Conservation (phyloP, 2,797 vertebrate species). For the Dipus sagitta region DNA sequence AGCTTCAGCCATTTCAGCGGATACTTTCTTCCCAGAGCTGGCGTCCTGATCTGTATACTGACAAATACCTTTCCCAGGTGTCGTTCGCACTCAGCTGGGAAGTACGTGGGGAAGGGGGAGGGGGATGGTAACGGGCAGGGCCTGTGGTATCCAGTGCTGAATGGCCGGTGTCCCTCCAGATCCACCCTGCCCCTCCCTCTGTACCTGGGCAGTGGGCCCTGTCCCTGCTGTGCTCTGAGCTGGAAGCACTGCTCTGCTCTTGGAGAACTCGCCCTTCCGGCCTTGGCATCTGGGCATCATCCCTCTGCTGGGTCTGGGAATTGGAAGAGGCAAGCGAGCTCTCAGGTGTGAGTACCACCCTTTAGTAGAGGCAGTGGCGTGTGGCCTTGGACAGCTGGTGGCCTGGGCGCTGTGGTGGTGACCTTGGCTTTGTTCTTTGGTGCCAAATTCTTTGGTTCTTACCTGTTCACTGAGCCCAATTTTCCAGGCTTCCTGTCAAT, state of each 20-base stretch:
- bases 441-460: conserved; percentile 49
- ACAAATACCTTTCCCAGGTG: not conserved
- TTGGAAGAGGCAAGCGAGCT: not conserved
- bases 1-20: not conserved
- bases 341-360: not conserved
- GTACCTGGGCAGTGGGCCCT: not conserved
- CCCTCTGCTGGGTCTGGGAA: not conserved
- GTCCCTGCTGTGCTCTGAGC: not conserved
- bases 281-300: not conserved
- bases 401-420: not conserved
- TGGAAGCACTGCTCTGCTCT: conserved; percentile 2
- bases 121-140: not conserved
- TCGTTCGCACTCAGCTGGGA: not conserved
- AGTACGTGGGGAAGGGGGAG: not conserved
- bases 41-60: not conserved
- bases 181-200: not conserved
- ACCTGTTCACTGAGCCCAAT: conserved; percentile 60
- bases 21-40: not conserved
- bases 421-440: conserved; percentile 61
- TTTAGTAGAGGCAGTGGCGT: not conserved
- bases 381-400: not conserved
- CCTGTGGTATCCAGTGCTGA: not conserved
- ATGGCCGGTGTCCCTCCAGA: not conserved
- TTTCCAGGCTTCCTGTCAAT: conserved; percentile 66
- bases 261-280: not conserved